Evolutionary conservation across 2,888 invertebrate species (phyloP), one percentile per base, ranked within the genome.

Genomic region (Mesopsocus fuscifrons): DNA sequence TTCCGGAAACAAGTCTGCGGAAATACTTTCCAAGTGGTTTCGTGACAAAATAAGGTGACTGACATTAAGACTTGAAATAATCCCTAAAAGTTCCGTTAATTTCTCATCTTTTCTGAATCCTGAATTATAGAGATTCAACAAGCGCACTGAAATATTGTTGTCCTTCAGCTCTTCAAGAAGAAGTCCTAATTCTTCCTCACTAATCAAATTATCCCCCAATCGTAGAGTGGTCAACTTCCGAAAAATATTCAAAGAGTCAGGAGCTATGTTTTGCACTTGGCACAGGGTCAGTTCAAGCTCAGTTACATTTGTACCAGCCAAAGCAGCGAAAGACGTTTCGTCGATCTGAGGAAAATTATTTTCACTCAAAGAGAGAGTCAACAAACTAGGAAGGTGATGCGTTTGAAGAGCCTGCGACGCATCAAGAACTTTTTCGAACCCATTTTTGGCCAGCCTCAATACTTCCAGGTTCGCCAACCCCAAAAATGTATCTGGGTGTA

Each of bases 11-110:
- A 59, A 55, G n/a, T 64, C 58, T 8, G 64, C 59, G 9, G 53
- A 52, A 5, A 74, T 61, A 2, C 62, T 54, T 57, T 71, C 69
- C 51, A 73, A 71, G 49, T 69, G 69, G 52, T 73, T 73, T 41
- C 63, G 56, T 1, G 67, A 60, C 32, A 74, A 52, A 42, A 59
- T 60, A 34, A 74, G 55, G 38, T 57, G 56, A 21, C 59, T 63
- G 32, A 72, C 62, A 2, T 65, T 67, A 0, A 68, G 64, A 13
- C 61, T 56, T 4, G 68, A 66, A 41, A 73, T 64, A 1, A 65
- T 58, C 44, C 64, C 54, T 51, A 73, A 54, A 4, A 73, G 52
- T 3, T 55, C 49, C 45, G 51, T 60, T 0, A 71, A 70, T 1
- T 67, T 63, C 17, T 22, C 35, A 17, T 57, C 54, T 52, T 65